phyloP scores from a whole-genome alignment of 2,113 vertebrate genomes.

The Prunella himalayana region DNA sequence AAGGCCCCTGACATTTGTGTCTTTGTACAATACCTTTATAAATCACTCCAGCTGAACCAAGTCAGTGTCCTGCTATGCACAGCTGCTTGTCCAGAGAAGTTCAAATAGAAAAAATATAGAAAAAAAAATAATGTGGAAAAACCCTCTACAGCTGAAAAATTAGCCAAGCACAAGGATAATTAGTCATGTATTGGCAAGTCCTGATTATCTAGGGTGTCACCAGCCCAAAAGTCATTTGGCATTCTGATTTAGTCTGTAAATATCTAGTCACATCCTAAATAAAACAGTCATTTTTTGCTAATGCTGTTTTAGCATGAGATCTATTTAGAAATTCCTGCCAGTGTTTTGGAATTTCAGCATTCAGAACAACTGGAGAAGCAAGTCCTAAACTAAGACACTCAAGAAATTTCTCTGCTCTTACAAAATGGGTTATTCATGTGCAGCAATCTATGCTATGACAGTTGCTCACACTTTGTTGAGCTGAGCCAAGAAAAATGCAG shows the following conservation, averaged over 20 bases:
- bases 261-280: neutral
- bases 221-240: neutral
- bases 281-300: neutral
- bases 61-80: conserved; percentile 33
- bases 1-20: neutral
- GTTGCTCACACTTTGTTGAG: neutral
- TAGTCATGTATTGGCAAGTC: conserved; percentile 16
- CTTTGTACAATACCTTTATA: neutral
- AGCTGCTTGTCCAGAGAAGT: conserved; percentile 28
- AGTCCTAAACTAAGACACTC: neutral
- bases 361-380: neutral
- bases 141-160: neutral
- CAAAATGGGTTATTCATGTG: neutral
- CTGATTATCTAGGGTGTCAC: neutral
- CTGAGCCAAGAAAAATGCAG: neutral
- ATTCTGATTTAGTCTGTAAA: neutral
- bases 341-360: neutral
- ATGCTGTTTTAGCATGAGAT: neutral
- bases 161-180: neutral
- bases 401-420: neutral
- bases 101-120: neutral
- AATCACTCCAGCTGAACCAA: conserved; percentile 5
- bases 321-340: neutral
- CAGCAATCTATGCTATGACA: neutral
- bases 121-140: neutral